phyloP scores from a whole-genome alignment of 2,113 vertebrate genomes.

The Thalassarche chlororhynchos region DNA sequence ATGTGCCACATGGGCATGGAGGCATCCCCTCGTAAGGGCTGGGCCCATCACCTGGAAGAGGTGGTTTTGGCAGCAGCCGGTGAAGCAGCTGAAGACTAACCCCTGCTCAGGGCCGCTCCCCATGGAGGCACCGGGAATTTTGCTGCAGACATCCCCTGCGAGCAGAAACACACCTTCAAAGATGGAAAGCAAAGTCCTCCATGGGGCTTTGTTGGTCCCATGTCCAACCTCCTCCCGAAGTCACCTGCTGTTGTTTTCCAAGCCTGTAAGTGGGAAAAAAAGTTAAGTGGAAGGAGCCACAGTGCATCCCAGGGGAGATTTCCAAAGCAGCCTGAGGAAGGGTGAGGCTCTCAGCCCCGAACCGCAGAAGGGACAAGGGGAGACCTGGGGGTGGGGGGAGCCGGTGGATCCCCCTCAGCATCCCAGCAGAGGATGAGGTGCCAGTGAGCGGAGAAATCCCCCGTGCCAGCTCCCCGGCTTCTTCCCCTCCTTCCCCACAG shows the following conservation, averaged over 20 bases:
- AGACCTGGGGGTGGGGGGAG: background rate
- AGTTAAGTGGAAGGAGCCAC: background rate
- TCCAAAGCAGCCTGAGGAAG: background rate
- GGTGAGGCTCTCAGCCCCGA: background rate
- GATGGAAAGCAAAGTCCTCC: background rate
- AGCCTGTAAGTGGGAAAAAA: background rate
- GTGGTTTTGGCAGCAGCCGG: background rate
- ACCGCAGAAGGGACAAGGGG: background rate
- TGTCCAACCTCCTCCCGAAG: background rate
- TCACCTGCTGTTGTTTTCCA: background rate
- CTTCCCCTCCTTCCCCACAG: constrained; percentile 21
- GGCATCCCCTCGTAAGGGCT: fast-evolving
- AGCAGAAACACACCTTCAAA: background rate
- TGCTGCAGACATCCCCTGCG: background rate
- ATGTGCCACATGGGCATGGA: background rate
- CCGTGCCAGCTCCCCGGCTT: background rate
- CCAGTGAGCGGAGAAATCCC: fast-evolving
- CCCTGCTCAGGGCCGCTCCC: background rate
- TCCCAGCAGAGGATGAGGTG: background rate
- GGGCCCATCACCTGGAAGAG: background rate
- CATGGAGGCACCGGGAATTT: background rate
- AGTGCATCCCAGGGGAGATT: background rate
- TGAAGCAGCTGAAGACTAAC: background rate
- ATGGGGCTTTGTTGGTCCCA: fast-evolving
- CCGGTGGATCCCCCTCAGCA: fast-evolving